Percentiles rank a stretch among this genome's conserved stretches.
phyloP scores from a whole-genome alignment of 2,113 vertebrate genomes.

The Calonectris borealis region DNA sequence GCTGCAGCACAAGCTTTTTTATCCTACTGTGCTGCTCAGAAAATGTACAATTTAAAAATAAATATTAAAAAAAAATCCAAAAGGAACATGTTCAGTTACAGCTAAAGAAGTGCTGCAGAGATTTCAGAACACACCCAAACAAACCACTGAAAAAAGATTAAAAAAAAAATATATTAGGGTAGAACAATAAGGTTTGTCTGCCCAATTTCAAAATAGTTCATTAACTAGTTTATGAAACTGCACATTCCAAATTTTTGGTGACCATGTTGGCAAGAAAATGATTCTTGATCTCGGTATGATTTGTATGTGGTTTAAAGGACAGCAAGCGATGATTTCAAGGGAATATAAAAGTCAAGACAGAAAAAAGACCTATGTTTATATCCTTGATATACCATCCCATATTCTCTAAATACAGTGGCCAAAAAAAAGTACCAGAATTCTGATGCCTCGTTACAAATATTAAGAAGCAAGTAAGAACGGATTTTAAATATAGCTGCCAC shows the following conservation, averaged over 20 bases:
- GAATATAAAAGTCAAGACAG: neutral
- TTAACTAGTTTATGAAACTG: neutral
- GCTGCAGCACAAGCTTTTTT: neutral
- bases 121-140: neutral
- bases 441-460: neutral
- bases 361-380: neutral
- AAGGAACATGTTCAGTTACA: neutral
- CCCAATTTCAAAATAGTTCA: neutral
- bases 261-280: neutral
- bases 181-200: neutral
- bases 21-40: neutral
- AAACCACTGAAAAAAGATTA: neutral
- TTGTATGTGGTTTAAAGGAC: conserved; percentile 31
- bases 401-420: neutral
- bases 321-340: neutral
- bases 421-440: neutral
- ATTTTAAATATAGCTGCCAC: neutral
- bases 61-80: neutral
- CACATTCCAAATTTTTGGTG: neutral
- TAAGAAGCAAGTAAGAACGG: neutral
- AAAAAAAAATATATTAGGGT: neutral
- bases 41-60: neutral
- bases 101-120: neutral
- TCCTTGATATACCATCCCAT: neutral
- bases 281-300: neutral